Percentiles rank a stretch among this genome's conserved stretches.
Conservation (phyloP, 2,113 vertebrate genomes). For the Xiphophorus hellerii region DNA sequence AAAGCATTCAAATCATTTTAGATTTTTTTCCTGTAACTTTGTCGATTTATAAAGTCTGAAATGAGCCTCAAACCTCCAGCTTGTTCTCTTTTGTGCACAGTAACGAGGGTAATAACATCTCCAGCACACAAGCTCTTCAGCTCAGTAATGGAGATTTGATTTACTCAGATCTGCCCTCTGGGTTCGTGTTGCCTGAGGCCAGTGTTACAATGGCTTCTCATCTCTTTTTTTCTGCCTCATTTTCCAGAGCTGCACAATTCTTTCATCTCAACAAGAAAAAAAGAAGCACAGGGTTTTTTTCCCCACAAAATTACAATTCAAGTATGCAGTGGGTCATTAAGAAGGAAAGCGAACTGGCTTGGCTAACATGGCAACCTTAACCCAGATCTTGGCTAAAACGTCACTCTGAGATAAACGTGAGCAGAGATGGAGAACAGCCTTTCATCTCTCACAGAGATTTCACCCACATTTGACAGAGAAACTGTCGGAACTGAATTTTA, state of each 20-base stretch:
- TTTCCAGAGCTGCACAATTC: slow-evolving; percentile 4
- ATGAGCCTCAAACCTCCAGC: slow-evolving; percentile 9
- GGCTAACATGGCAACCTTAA: background rate
- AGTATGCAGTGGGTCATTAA: background rate
- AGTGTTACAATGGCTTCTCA: slow-evolving; percentile 17
- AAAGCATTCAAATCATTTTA: background rate
- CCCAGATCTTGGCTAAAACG: slow-evolving; percentile 6
- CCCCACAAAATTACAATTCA: background rate
- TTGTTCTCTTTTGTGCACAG: slow-evolving; percentile 22
- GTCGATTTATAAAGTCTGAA: background rate
- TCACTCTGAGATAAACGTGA: background rate
- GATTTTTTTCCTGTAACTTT: background rate
- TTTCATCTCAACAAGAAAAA: background rate
- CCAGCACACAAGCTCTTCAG: slow-evolving; percentile 37
- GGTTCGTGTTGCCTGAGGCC: slow-evolving; percentile 43
- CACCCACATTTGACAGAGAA: background rate
- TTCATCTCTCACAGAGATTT: background rate
- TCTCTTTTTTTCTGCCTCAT: background rate
- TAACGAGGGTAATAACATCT: slow-evolving; percentile 58
- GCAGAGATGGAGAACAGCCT: background rate
- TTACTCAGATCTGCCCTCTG: slow-evolving; percentile 50
- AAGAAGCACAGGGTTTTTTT: background rate
- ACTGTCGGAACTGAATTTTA: background rate
- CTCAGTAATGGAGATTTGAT: slow-evolving; percentile 54
- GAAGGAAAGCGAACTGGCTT: background rate